Conservation (phyloP, 2,888 invertebrate species). For the Noctuana brunneofusca region DNA sequence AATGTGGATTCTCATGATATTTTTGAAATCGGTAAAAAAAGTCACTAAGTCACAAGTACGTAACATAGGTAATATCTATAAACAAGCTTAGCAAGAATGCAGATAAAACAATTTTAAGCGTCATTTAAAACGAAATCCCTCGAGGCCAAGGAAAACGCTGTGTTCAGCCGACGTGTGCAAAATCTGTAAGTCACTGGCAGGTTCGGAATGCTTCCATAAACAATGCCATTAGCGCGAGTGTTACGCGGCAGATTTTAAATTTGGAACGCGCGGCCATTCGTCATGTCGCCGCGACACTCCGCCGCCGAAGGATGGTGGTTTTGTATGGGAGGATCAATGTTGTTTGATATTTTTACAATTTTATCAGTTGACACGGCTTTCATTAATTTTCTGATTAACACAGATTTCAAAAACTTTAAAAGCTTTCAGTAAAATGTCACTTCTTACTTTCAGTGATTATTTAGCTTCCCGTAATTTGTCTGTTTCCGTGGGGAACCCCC, state of each 20-base stretch:
- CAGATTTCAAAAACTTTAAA: too few relatives aligned
- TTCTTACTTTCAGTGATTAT: too few relatives aligned
- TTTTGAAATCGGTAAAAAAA: neutral
- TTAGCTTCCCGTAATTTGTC: too few relatives aligned
- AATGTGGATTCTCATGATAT: too few relatives aligned
- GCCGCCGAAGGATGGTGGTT: conserved; percentile 49
- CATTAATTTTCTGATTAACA: neutral
- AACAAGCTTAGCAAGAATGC: neutral
- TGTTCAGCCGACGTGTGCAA: conserved; percentile 59
- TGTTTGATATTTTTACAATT: conserved; percentile 58
- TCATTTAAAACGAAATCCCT: conserved; percentile 54
- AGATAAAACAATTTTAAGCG: conserved; percentile 62
- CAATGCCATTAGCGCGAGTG: conserved; percentile 79
- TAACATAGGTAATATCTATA: neutral
- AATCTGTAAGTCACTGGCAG: conserved; percentile 74
- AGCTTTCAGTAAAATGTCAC: too few relatives aligned
- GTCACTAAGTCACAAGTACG: neutral
- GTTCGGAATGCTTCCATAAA: conserved; percentile 72
- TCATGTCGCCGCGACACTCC: conserved; percentile 79
- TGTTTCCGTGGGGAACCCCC: too few relatives aligned
- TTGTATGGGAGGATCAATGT: conserved; percentile 37
- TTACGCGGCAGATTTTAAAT: conserved; percentile 82
- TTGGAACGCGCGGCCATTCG: conserved; percentile 78
- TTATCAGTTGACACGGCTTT: neutral
- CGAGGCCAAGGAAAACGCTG: conserved; percentile 52